Evolutionary conservation across 2,113 vertebrate species (phyloP), one percentile per base, ranked within the genome.

Genomic region (Archocentrus centrarchus): DNA sequence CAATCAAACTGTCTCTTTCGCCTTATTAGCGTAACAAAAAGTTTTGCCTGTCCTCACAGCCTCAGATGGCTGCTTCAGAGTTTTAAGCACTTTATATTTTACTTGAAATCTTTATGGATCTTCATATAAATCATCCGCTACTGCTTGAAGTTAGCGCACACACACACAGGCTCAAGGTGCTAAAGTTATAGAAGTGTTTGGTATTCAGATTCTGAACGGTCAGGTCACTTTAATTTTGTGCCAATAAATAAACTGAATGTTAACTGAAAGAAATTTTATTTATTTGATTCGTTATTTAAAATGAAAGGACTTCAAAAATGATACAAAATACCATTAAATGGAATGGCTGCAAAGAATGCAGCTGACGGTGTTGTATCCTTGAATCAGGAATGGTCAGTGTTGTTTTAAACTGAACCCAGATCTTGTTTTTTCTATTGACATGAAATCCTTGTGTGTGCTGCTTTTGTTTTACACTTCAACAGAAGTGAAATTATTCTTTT

Each of bases 1-100:
- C 80, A 84, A 82, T 91, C 82, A 86, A 18, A 81, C 80, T 9
- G 50, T 70, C 81, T 81, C 73, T 30, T 77, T 82, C 32, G 39
- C 76, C 20, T 81, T 90, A 87, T 84, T 90, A 80, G 47, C 13
- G 77, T 81, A 22, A 59, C 61, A 82, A 78, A 81, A 57, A 61
- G 18, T 83, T 81, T 24, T 60, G 24, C 27, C 39, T 24, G 17
- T 11, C 30, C 20, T 77, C n/a, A 18, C 32, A 80, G 55, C 75
- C 15, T 39, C 37, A 59, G 53, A 37, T 39, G 41, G n/a, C 44
- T 79, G 32, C 27, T 53, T 22, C 32, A 68, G 37, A 70, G 57
- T 35, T 59, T 37, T 13, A 85, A 61, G 17, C 55, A 58, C 35
- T 78, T 79, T 7, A 64, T 70, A 60, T 75, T 84, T 84, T 15